Percentiles rank a stretch among this genome's conserved stretches.
phyloP scores from a whole-genome alignment of 1,140 invertebrate species.

The Helicorthomorpha holstii region DNA sequence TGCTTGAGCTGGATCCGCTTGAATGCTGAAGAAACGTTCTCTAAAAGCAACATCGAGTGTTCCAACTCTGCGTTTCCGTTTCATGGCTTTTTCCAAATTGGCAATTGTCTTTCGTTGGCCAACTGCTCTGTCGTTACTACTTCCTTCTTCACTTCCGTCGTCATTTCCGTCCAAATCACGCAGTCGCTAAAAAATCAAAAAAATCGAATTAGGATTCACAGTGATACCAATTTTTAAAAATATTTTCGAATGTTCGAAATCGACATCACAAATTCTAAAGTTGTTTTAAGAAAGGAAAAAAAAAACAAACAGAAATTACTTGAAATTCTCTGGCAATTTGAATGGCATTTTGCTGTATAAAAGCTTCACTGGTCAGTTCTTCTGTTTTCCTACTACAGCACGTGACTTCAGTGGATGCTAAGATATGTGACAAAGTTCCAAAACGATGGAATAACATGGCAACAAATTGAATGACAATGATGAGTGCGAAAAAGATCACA shows the following conservation, averaged over 20 bases:
- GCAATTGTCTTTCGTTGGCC: slow-evolving; percentile 74
- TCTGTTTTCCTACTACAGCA: slow-evolving; percentile 57
- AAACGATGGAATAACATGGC: slow-evolving; percentile 99
- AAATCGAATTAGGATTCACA: no score
- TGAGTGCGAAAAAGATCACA: slow-evolving; percentile 93
- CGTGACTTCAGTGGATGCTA: slow-evolving; percentile 85
- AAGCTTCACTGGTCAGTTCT: slow-evolving; percentile 69
- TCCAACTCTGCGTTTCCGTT: slow-evolving; percentile 65
- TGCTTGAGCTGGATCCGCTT: slow-evolving; percentile 51
- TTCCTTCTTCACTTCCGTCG: slow-evolving; percentile 65
- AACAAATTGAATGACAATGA: slow-evolving; percentile 88
- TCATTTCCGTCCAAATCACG: slow-evolving; percentile 35
- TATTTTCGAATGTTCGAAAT: no score
- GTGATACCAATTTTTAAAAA: no score
- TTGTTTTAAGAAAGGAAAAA: no score
- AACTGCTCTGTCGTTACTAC: slow-evolving; percentile 56
- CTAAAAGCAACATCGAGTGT: slow-evolving; percentile 87
- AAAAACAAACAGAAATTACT: no score
- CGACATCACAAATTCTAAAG: no score
- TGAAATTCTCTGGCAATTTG: slow-evolving; percentile 85
- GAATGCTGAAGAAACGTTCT: slow-evolving; percentile 74
- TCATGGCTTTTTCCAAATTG: slow-evolving; percentile 65
- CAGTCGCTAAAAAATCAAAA: background rate
- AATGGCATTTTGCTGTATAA: slow-evolving; percentile 76
- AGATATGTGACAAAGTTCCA: slow-evolving; percentile 90